Conservation (phyloP, 2,797 vertebrate species). For the Silurus aristotelis region DNA sequence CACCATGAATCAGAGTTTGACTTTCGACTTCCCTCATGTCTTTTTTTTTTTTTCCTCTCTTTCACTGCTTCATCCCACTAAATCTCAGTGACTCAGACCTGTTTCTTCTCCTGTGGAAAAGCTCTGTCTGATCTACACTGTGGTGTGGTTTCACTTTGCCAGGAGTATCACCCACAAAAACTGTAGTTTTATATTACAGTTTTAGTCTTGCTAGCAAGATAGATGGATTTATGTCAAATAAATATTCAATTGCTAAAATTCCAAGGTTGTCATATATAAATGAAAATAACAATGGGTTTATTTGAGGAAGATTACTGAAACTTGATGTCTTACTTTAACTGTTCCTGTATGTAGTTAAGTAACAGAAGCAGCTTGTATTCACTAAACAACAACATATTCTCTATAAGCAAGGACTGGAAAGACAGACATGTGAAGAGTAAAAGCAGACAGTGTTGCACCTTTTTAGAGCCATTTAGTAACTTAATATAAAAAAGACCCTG, state of each 20-base stretch:
- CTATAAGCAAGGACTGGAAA: background rate
- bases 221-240: background rate
- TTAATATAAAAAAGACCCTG: background rate
- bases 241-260: background rate
- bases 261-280: background rate
- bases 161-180: background rate
- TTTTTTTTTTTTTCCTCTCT: slow-evolving; percentile 2
- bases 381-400: background rate
- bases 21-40: slow-evolving; percentile 7
- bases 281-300: background rate
- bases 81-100: slow-evolving; percentile 24
- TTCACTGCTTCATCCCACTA: slow-evolving; percentile 14
- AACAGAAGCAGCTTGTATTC: background rate
- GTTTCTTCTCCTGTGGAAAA: slow-evolving; percentile 11
- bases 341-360: background rate
- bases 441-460: background rate
- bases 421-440: background rate
- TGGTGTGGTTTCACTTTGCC: background rate
- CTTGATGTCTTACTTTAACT: background rate
- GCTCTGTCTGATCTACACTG: background rate
- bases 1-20: slow-evolving; percentile 43
- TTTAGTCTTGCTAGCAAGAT: background rate
- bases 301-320: background rate
- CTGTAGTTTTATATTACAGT: background rate
- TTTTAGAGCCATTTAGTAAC: background rate